Base-by-base conservation (phyloP, 53 echinoderm and acorn worm genomes). In the Henricia sp. region DNA sequence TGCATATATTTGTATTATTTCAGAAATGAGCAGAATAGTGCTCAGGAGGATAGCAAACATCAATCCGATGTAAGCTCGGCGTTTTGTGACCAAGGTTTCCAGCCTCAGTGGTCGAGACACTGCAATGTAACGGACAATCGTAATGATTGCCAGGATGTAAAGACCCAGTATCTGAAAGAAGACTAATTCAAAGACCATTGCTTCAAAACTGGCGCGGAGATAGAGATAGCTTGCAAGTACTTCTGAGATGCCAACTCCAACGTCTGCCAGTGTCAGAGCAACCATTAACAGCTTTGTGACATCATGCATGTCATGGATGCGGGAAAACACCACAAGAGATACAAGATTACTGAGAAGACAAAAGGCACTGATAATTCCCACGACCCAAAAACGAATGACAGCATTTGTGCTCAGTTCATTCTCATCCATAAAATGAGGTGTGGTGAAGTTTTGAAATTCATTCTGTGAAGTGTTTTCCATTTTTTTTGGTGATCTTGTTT, bases 241-340 rank as follows among this genome's bases (percentile, higher is more conserved):
- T 2, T 39, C 67, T 37, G 39, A 33, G n/a, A 67, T 16, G 38
- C 67, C 67, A 12, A 37, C 38, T 37, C 37, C 63, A 26, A 62
- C 63, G 16, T 62, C 63, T 6, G 63, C 0, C 6, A 16, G 27
- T 28, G 63, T 62, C 32, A 62, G 13, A 3, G 67, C 16, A 19
- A 36, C 35, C 67, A 67, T 35, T n/a, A 67, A 23, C 35, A 37
- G 67, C 13, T 67, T 36, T 13, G 67, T 67, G 38, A 67, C 17
- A 37, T 67, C 67, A 67, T 37, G 37, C 67, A 37, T 37, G 67
- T 67, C 67, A 17, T 37, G 67, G 5, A 62, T 62, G 29, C 63
- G 63, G 32, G 8, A 14, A 29, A 62, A 30, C 63, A 62, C 63
- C 0, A 62, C 13, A 28, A 62, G 27, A 5, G 63, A 62, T 28